Base-by-base conservation (phyloP, 1,140 invertebrate species). In the Liolophura sinensis region DNA sequence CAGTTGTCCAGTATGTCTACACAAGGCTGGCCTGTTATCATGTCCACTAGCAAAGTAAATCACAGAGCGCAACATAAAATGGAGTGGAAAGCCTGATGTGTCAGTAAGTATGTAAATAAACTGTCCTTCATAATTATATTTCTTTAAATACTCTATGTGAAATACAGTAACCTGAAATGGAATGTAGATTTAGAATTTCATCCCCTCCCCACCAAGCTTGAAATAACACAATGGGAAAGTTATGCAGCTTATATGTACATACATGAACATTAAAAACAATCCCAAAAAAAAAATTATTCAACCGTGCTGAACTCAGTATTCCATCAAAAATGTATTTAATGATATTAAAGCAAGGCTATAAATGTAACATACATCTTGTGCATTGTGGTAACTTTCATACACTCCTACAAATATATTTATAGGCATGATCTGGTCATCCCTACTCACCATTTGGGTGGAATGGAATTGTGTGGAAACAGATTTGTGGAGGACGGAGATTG, bases 391-490 rank as follows among this genome's bases (percentile, higher is more conserved):
- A 57, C n/a, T 1, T 12, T 56, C 0, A 46, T 12, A 56, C 22
- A 22, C n/a, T 27, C 24, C 7, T 18, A 49, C 51, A 46, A 46
- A 61, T 50, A 49, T 49, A 61, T 24, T 24, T 60, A 20, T 12
- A 20, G 16, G 16, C 46, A 22, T 6, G 16, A 47, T 9, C n/a
- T 15, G 15, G 25, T 5, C 24, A n/a, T 25, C 40, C 7, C n/a
- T 47, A 65, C 77, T 78, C 70, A 83, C 81, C 76, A 73, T 83
- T 83, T 60, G 82, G 82, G 75, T 83, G 82, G 60, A 79, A 83
- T 27, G 82, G 82, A 66, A 83, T 78, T 4, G 80, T 83, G 57
- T 82, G 79, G 63, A 83, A 83, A 67, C 73, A 78, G 16, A 83
- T 64, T 67, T 75, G 65, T 60, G 82, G 82, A 61, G 80, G 80